Evolutionary conservation across 2,888 invertebrate genomes (phyloP).

Genomic region (Apotomis turbidana): DNA sequence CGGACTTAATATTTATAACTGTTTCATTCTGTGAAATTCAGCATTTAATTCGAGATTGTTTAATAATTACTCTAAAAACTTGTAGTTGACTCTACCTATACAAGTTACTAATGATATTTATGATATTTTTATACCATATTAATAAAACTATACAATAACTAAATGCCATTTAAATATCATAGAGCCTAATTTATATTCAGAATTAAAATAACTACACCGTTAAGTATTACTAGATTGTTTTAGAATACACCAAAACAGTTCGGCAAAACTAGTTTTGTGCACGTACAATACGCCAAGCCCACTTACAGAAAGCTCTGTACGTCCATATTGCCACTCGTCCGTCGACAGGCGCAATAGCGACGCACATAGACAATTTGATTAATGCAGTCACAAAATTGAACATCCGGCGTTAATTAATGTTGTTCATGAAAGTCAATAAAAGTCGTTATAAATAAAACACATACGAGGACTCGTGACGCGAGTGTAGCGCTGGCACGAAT

Average conservation of each 20-base stretch:
- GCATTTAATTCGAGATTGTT: background rate
- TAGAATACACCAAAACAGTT: too few species aligned
- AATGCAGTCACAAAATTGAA: background rate
- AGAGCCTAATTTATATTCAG: too few species aligned
- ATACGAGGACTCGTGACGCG: constrained; percentile 7
- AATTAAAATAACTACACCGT: too few species aligned
- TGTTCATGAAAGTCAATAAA: constrained; percentile 2
- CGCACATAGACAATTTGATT: background rate
- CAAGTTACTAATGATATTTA: too few species aligned
- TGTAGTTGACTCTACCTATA: background rate
- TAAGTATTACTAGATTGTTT: too few species aligned
- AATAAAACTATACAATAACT: too few species aligned
- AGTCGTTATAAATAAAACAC: background rate
- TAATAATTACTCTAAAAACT: background rate
- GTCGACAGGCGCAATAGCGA: background rate
- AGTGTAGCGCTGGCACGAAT: constrained; percentile 21
- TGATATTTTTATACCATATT: too few species aligned
- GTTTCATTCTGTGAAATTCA: background rate
- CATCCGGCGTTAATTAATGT: background rate
- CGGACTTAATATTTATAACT: background rate
- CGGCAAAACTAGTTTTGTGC: too few species aligned
- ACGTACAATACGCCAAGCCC: too few species aligned
- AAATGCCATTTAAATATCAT: too few species aligned
- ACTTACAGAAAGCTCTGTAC: background rate
- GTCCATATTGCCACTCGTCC: background rate